Percentiles rank a stretch among this genome's conserved stretches.
Conservation (phyloP, 2,113 vertebrate species). For the Scophthalmus maximus region DNA sequence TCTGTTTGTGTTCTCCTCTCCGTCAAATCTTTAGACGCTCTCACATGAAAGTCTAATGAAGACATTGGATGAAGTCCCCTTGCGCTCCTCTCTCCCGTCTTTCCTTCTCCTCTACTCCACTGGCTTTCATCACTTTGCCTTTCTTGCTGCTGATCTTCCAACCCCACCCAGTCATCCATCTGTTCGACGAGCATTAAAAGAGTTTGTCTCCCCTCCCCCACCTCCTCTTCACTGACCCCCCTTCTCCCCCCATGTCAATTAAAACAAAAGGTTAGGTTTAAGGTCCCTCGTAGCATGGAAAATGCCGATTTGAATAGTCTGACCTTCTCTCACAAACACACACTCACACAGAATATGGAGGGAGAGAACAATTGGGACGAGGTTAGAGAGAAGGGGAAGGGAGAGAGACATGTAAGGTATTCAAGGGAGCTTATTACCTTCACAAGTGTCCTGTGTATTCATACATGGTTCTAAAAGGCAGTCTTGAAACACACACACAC, state of each 20-base stretch:
- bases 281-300: slow-evolving; percentile 32
- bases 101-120: neutral
- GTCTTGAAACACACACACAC: slow-evolving; percentile 20
- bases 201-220: neutral
- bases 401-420: slow-evolving; percentile 6
- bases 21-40: slow-evolving; percentile 22
- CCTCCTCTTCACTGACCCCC: neutral
- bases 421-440: slow-evolving; percentile 40
- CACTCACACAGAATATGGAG: slow-evolving; percentile 10
- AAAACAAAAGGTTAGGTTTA: slow-evolving; percentile 63
- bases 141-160: neutral
- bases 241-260: slow-evolving; percentile 36
- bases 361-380: neutral
- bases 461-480: slow-evolving; percentile 22
- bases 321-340: slow-evolving; percentile 56
- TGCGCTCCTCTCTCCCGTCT: neutral
- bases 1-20: slow-evolving; percentile 10
- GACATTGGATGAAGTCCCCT: neutral
- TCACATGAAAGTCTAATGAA: slow-evolving; percentile 57
- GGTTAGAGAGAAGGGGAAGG: neutral
- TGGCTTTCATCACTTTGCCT: neutral
- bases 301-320: slow-evolving; percentile 57
- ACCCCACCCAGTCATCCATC: slow-evolving; percentile 5
- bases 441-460: slow-evolving; percentile 26
- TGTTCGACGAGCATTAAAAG: slow-evolving; percentile 4